These are phyloP conservation scores for Papilio gigon DNA, from an alignment of 2,888 invertebrate species.

Conservation along the genomic window DNA sequence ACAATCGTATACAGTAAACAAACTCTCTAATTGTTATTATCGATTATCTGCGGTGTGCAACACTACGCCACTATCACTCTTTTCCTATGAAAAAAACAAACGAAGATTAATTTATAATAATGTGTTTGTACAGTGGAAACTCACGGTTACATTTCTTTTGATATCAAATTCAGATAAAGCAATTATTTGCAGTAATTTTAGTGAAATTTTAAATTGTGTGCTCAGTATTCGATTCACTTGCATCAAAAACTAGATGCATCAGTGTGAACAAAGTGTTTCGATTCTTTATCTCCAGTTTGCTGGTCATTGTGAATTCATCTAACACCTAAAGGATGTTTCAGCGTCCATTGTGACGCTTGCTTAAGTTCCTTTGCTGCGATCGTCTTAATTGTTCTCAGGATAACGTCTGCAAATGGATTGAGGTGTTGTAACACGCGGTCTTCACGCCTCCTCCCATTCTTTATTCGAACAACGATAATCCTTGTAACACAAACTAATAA, in stretches of 20 bases:
- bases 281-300: background rate
- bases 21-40: conserved; percentile 2
- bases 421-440: background rate
- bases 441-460: background rate
- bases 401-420: background rate
- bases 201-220: too few relatives aligned
- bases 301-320: conserved; percentile 20
- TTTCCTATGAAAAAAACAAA: too few relatives aligned
- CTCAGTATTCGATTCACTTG: too few relatives aligned
- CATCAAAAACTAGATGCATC: too few relatives aligned
- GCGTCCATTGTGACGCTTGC: conserved; percentile 17
- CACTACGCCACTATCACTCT: too few relatives aligned
- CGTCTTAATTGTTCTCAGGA: conserved; percentile 13
- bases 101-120: too few relatives aligned
- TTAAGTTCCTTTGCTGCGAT: conserved; percentile 18
- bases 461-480: too few relatives aligned
- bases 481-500: background rate
- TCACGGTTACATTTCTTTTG: too few relatives aligned
- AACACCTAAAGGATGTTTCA: background rate
- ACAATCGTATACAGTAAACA: conserved; percentile 14
- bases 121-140: too few relatives aligned
- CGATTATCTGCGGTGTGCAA: background rate
- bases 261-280: conserved; percentile 22
- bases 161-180: too few relatives aligned
- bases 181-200: too few relatives aligned